A percentile compares a stretch with the other conserved stretches of the same genome.
These are phyloP conservation scores for Nomada goodeniana DNA, from an alignment of 2,888 invertebrate species.

Conservation along the genomic window DNA sequence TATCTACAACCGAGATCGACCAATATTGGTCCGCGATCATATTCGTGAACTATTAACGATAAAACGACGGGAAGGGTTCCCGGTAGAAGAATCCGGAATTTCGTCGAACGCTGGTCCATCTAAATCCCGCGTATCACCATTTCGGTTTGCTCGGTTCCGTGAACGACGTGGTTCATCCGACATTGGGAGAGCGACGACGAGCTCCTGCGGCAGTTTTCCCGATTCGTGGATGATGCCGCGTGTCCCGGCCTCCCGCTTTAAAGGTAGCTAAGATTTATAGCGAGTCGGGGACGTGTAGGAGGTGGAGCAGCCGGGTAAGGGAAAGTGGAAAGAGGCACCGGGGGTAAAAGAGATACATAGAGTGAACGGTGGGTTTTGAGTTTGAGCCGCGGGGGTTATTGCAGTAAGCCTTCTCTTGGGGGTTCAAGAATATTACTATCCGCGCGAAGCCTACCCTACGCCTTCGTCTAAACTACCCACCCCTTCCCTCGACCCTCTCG, in stretches of 20 bases:
- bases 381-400: conserved; percentile 83
- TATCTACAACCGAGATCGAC: too few relatives aligned
- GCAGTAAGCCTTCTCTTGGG: conserved; percentile 84
- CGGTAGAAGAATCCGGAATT: background rate
- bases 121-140: conserved; percentile 12
- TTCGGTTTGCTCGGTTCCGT: conserved; percentile 3
- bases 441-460: conserved; percentile 75
- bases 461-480: conserved; percentile 68
- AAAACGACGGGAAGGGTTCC: too few relatives aligned
- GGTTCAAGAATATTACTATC: conserved; percentile 83
- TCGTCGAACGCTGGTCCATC: background rate
- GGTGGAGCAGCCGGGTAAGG: conserved; percentile 57
- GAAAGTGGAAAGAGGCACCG: conserved; percentile 51
- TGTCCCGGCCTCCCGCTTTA: conserved; percentile 67
- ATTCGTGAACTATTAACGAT: too few relatives aligned
- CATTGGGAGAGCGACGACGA: conserved; percentile 26
- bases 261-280: conserved; percentile 80
- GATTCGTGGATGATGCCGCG: conserved; percentile 40
- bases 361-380: conserved; percentile 79
- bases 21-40: too few relatives aligned
- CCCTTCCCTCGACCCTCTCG: conserved; percentile 52
- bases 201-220: conserved; percentile 37
- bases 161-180: conserved; percentile 18
- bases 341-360: conserved; percentile 71
- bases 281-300: conserved; percentile 65